Percentiles rank a stretch among this genome's conserved stretches.
Conservation (phyloP, 2,113 vertebrate genomes). For the Fulmarus glacialis region DNA sequence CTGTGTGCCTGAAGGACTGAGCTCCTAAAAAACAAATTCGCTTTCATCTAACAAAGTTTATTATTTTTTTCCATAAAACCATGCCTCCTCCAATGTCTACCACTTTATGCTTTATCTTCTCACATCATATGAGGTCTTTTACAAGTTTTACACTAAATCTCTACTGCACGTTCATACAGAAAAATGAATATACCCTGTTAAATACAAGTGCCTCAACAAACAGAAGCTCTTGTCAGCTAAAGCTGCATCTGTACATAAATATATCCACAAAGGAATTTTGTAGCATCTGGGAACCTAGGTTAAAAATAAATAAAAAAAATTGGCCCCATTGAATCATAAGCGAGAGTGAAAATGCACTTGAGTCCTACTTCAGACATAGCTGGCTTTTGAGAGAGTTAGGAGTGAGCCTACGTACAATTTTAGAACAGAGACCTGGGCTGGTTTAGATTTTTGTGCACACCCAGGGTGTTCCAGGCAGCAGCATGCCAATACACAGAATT, state of each 20-base stretch:
- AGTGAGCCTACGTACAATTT: neutral
- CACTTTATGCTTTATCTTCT: neutral
- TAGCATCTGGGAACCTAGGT: neutral
- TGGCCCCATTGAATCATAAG: neutral
- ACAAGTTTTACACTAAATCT: neutral
- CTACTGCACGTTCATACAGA: neutral
- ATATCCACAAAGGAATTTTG: neutral
- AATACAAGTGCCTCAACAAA: neutral
- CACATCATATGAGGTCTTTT: neutral
- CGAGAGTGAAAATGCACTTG: neutral
- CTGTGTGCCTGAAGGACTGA: neutral
- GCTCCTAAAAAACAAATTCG: neutral
- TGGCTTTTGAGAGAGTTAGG: neutral
- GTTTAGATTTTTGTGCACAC: neutral
- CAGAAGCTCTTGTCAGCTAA: neutral
- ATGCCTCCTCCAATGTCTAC: neutral
- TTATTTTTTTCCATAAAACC: neutral
- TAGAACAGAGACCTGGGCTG: neutral
- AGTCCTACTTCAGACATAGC: neutral
- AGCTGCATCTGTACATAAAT: neutral
- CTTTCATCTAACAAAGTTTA: neutral
- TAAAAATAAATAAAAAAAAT: neutral
- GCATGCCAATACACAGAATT: constrained; percentile 71
- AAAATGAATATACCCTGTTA: neutral
- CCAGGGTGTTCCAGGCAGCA: constrained; percentile 54